phyloP scores from a whole-genome alignment of 2,888 invertebrate genomes.

The Drosophila anomelani region DNA sequence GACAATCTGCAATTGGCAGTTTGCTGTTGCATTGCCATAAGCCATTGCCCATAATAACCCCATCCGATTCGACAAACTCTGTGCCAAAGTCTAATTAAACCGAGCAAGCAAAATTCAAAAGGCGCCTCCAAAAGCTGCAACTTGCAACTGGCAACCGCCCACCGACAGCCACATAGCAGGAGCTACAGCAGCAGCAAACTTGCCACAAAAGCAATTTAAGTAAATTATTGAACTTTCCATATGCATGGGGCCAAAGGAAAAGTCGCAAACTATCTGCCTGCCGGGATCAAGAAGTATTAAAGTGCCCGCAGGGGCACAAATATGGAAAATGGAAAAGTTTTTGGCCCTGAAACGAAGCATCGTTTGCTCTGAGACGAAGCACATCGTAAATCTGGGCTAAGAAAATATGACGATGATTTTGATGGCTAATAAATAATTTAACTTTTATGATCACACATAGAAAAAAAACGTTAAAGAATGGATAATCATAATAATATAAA shows the following conservation, averaged over 20 bases:
- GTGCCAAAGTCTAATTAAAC: slow-evolving; percentile 67
- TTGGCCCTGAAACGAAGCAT: neutral
- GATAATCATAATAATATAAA: neutral
- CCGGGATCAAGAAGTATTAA: slow-evolving; percentile 47
- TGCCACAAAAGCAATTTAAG: slow-evolving; percentile 70
- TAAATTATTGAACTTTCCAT: slow-evolving; percentile 76
- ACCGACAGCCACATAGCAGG: slow-evolving; percentile 40
- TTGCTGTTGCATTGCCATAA: slow-evolving; percentile 58
- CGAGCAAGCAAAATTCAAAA: slow-evolving; percentile 50
- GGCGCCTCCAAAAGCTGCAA: slow-evolving; percentile 33
- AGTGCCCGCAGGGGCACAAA: slow-evolving; percentile 12
- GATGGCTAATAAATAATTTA: slow-evolving; percentile 10
- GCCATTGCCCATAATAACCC: slow-evolving; percentile 51
- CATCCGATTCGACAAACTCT: slow-evolving; percentile 50
- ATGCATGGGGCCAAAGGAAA: slow-evolving; percentile 51
- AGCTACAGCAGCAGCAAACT: slow-evolving; percentile 40
- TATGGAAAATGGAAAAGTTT: slow-evolving; percentile 27
- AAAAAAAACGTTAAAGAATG: neutral
- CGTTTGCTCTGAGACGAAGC: slow-evolving; percentile 4
- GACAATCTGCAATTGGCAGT: slow-evolving; percentile 50
- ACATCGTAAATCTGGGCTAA: slow-evolving; percentile 9
- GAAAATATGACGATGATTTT: slow-evolving; percentile 4
- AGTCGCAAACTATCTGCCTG: slow-evolving; percentile 28
- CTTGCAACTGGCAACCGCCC: slow-evolving; percentile 46
- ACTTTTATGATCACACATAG: slow-evolving; percentile 1